Base-by-base conservation (phyloP, 2,888 invertebrate genomes). In the Crossocerus cetratus region DNA sequence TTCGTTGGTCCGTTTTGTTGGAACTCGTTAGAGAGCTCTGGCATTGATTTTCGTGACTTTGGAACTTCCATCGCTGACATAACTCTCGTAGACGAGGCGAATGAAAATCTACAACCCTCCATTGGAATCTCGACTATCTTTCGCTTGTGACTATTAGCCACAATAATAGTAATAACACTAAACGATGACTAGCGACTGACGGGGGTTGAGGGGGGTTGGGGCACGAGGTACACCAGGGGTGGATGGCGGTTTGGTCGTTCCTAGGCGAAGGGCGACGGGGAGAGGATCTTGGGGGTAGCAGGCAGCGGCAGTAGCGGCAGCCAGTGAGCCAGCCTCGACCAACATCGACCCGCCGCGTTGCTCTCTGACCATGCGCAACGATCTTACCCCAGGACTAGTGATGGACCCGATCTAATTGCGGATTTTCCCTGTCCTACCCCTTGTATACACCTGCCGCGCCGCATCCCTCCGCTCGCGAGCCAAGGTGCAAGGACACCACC, bases 271-370 rank as follows among this genome's bases (percentile, higher is more conserved):
- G 72, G 67, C 71, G 72, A 57, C 72, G 69, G 62, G 72, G 65
- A 68, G 69, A 71, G 82, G 73, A 82, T 83, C 79, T 79, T 81
- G 80, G 71, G 2, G 83, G 72, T 81, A 77, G 65, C 73, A 75
- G 72, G 77, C 78, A 76, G 80, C 74, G 84, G 86, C 87, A 85
- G 86, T 86, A 70, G 77, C 78, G 75, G 80, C 74, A 84, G 86
- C 87, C 85, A 86, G 87, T 87, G 87, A 84, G 86, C 87, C 86
- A 86, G 86, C 87, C 88, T 83, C 88, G 88, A 88, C 86, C 87
- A 89, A 86, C 88, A 89, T 89, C 89, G 89, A 89, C 89, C 89
- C 87, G 86, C 83, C 83, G 80, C 83, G 80, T 77, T 78, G 76
- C 74, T 80, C 76, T 78, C 70, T 69, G 82, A 84, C 82, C 87